Evolutionary conservation across 2,113 vertebrate genomes (phyloP), one percentile per base, ranked within the genome.

Genomic region (Gobius niger): DNA sequence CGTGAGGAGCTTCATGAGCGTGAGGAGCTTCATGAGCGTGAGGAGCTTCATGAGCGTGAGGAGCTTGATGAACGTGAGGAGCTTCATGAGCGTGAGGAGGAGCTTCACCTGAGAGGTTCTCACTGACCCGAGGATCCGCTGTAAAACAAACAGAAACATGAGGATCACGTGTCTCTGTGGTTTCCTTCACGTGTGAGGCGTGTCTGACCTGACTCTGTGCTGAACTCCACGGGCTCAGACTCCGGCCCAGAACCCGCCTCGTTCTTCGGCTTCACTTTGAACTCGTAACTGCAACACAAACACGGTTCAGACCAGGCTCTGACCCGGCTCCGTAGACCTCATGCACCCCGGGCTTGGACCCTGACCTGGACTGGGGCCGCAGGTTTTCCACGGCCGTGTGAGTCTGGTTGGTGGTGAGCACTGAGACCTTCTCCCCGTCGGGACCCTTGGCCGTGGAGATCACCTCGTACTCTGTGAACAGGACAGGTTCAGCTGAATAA

Each of bases 71-170:
- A n/a, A 0, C 2, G 40, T 16, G 7, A 2, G 2, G 19, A 1
- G 57, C 24, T 24, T 24, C 24, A 59, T n/a, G n/a, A n/a, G 0
- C 2, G 40, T 16, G 7, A 2, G 2, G 19, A 2, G 2, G 3
- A 7, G 13, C 70, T 92, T 93, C 89, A 99, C 97, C 95, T 92
- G 95, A 95, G 82, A 96, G 90, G 9, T 95, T 94, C 85, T 98
- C 96, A 0, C 94, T 98, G 75, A 99, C 95, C 78, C 95, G 93
- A 9, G 96, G 97, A 78, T 99, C 97, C 41, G 96, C 97, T 98
- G 78, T 11, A 49, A 15, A 49, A 15, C 13, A 13, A 49, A 49
- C 47, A 49, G 13, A 2, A 49, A 19, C 59, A 7, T 52, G 7
- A 52, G 2, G 15, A 2, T 50, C 47, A 50, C 6, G 11, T 3